These are phyloP conservation scores for Phoxinus dragarum DNA, from an alignment of 2,797 vertebrate species.

Conservation along the genomic window DNA sequence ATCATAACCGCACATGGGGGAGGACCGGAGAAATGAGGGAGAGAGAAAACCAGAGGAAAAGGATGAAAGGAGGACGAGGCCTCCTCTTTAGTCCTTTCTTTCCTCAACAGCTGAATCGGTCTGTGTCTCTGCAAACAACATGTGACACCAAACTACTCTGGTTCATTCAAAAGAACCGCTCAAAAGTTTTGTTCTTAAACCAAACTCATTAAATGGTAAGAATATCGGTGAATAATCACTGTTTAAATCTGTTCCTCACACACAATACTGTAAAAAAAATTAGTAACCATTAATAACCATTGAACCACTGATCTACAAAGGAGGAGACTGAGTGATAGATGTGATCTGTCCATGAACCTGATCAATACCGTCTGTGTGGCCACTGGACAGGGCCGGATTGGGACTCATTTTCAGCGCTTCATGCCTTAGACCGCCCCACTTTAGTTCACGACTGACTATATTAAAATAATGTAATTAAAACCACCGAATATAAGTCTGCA, in stretches of 20 bases:
- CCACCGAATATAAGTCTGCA: too few relatives aligned
- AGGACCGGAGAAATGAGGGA: neutral
- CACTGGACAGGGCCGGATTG: too few relatives aligned
- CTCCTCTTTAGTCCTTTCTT: neutral
- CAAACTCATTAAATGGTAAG: neutral
- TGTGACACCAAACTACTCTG: neutral
- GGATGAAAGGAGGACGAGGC: neutral
- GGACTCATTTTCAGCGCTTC: too few relatives aligned
- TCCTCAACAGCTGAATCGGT: neutral
- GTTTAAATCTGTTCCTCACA: neutral
- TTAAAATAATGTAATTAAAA: too few relatives aligned
- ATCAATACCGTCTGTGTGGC: too few relatives aligned
- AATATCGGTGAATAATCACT: neutral
- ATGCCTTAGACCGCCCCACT: too few relatives aligned
- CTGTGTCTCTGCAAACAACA: neutral
- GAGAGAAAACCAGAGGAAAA: slow-evolving; percentile 29
- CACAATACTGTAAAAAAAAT: neutral
- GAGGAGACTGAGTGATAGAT: too few relatives aligned
- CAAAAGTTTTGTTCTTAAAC: neutral
- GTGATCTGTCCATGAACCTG: too few relatives aligned
- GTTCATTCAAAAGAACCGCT: neutral
- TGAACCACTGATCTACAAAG: too few relatives aligned
- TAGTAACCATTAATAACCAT: too few relatives aligned
- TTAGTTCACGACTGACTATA: too few relatives aligned
- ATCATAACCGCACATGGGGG: slow-evolving; percentile 21